These are phyloP conservation scores for Mycalesis mineus DNA, from an alignment of 2,888 invertebrate genomes.

Conservation along the genomic window DNA sequence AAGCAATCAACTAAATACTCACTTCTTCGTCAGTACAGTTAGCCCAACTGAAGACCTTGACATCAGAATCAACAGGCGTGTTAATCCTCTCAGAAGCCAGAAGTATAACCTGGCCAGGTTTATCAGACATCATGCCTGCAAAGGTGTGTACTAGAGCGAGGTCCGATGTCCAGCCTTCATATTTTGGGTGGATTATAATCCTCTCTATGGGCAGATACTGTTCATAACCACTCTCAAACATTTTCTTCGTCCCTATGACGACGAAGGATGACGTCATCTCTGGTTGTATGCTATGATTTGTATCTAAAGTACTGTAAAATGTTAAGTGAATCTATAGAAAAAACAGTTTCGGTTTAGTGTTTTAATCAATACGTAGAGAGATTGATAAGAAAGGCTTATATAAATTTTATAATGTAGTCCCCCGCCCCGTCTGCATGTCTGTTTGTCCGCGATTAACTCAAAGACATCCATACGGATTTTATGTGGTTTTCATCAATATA, in stretches of 20 bases:
- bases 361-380: too few species aligned
- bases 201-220: conserved; percentile 59
- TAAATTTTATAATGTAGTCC: too few species aligned
- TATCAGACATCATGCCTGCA: conserved; percentile 52
- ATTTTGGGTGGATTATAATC: conserved; percentile 48
- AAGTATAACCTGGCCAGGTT: conserved; percentile 45
- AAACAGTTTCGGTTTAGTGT: too few species aligned
- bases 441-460: too few species aligned
- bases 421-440: too few species aligned
- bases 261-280: conserved; percentile 56
- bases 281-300: conserved; percentile 29
- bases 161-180: conserved; percentile 47
- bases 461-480: too few species aligned
- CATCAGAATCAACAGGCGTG: conserved; percentile 43
- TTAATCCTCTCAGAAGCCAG: conserved; percentile 40
- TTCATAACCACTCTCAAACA: conserved; percentile 55
- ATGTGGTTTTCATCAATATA: too few species aligned
- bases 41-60: conserved; percentile 55
- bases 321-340: too few species aligned
- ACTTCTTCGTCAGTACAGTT: conserved; percentile 29
- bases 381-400: too few species aligned
- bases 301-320: conserved; percentile 1
- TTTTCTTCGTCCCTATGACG: conserved; percentile 52
- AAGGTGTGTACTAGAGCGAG: conserved; percentile 53
- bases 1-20: conserved; percentile 3